phyloP scores from a whole-genome alignment of 2,888 invertebrate species.

The Drosophila acutilabella region DNA sequence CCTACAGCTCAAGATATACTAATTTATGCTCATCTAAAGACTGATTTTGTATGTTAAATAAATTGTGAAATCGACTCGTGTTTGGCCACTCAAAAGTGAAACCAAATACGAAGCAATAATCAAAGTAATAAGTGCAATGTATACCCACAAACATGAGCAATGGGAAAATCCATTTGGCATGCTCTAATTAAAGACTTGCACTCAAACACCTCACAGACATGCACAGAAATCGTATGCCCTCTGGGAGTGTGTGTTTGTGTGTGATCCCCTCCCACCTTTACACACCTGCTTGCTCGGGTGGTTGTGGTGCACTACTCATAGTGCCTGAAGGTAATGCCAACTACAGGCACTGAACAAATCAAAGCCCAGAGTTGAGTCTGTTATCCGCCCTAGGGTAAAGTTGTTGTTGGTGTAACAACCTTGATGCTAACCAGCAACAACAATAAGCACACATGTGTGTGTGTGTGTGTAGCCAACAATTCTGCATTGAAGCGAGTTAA shows the following conservation, averaged over 20 bases:
- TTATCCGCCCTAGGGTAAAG: slow-evolving; percentile 3
- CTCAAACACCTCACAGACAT: background rate
- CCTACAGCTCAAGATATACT: no score
- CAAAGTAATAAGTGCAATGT: no score
- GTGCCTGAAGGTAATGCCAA: slow-evolving; percentile 9
- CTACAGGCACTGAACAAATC: slow-evolving; percentile 13
- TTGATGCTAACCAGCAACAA: slow-evolving; percentile 9
- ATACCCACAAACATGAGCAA: background rate
- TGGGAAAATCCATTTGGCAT: slow-evolving; percentile 1
- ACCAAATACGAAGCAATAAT: no score
- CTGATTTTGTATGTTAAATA: no score
- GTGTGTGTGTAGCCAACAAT: slow-evolving; percentile 1
- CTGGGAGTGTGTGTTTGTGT: no score
- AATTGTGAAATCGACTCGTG: no score
- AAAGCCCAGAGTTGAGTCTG: slow-evolving; percentile 10
- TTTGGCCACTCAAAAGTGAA: no score
- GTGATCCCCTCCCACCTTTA: background rate
- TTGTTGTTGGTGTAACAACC: slow-evolving; percentile 13
- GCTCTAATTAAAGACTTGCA: slow-evolving; percentile 12
- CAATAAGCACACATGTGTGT: slow-evolving; percentile 2
- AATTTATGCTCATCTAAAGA: no score
- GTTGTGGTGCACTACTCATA: slow-evolving; percentile 13
- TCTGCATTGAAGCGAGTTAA: slow-evolving; percentile 21
- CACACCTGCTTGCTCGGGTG: background rate
- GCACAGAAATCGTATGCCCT: no score